Evolutionary conservation across 2,888 invertebrate species (phyloP), one percentile per base, ranked within the genome.

Genomic region (Chrysolina americana): DNA sequence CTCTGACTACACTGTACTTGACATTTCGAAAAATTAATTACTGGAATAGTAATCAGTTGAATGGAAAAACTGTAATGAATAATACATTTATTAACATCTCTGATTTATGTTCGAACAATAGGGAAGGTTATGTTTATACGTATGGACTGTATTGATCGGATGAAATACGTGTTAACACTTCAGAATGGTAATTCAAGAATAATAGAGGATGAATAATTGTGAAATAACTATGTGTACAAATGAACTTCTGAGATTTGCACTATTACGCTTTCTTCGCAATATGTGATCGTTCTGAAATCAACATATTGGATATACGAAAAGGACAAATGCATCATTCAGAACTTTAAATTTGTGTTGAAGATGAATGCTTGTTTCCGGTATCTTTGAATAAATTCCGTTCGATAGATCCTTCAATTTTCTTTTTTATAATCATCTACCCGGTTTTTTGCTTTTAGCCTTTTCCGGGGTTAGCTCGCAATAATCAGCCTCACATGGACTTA

Each of bases 71-170:
- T 70, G 21, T 68, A 68, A 75, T 76, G 74, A 74, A 74, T 74
- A 74, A 74, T 74, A 64, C 68, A 70, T 74, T 62, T 63, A 72
- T 68, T 68, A 17, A 59, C 59, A 72, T 50, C 23, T 44, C 44
- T 72, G 68, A 72, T 72, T 72, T 76, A 75, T 75, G 78, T 70
- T 75, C 72, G 70, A 78, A 78, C 76, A 76, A 78, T 76, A 73
- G 76, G 73, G 76, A 53, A 78, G 78, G 78, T 76, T 78, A 78
- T 78, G 75, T 78, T 68, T 62, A 41, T 68, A 36, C 59, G 6
- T 28, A 8, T 59, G 28, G 17, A 59, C 59, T 36, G 59, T 28
- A 23, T 28, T 59, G 59, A 28, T 59, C 36, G 28, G n/a, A 36
- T 59, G 10, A 59, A 59, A 59, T 59, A 23, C 53, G 53, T 53